Evolutionary conservation across 23 tunicate genomes (phyloP), one percentile per base, ranked within the genome.

Genomic region (Trididemnum nubilum): DNA sequence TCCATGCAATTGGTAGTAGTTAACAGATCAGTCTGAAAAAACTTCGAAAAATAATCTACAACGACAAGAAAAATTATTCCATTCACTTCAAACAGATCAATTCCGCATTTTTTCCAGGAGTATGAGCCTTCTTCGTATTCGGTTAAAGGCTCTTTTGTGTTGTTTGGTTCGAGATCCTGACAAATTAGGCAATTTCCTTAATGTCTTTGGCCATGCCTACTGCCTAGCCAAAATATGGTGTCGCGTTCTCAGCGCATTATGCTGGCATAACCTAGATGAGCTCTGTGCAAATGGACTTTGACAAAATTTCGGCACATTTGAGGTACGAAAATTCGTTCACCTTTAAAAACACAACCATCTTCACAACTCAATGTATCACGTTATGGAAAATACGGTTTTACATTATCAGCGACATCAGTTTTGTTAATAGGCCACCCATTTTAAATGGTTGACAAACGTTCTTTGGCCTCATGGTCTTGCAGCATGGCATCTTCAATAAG

Each of bases 241-340:
- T 64, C 31, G 9, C 71, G 71, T 23, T 18, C 71, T 64, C 71
- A 12, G 23, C n/a, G 71, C 71, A 64, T 64, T 23, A 64, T 64
- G 31, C 71, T 64, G 7, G 28, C 71, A 64, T 64, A 64, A 23
- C 71, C 71, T 12, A 64, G 71, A 64, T 64, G 71, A 23, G 71
- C 71, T 7, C 9, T 64, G 31, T 64, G 71, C 31, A 64, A 27
- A 7, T 64, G 28, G 9, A 12, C 23, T 27, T 64, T 64, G 18
- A 22, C 22, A 24, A 23, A 12, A 24, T 64, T 64, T 15, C 71
- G 71, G 30, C 28, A 23, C 22, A 23, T 64, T 27, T 64, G 18
- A 23, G 71, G 23, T 22, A 64, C 22, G 12, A 24, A 64, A 64
- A 64, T 64, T 15, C 71, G 28, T 22, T 64, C 71, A 7, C 71